Evolutionary conservation across 92 coral and sea anemone species (phyloP), one percentile per base, ranked within the genome.

Genomic region (Parazoanthus darwini): DNA sequence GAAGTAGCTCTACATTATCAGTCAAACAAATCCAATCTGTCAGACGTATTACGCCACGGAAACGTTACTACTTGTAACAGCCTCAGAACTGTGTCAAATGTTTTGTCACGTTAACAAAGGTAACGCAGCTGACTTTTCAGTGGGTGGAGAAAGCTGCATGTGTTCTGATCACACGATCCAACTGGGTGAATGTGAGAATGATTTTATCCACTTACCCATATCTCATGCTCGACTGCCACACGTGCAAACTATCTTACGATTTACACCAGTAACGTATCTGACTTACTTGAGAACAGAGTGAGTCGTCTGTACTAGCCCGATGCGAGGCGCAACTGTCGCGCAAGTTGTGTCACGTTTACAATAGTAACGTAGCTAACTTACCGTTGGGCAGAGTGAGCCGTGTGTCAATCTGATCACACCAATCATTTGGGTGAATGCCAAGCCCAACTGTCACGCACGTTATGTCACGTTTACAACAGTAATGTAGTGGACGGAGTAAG

Each of bases 321-420:
- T 51, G 58, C 8, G 10, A 51, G 13, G 66, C 39, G 43, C 36
- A 73, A 33, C 33, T 48, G 65, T 54, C 68, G 25, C 44, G 39
- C 67, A 51, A 54, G 48, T n/a, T 58, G 2, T 35, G 70, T 51
- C 68, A 79, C 83, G 23, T 18, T 7, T 58, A 36, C 25, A n/a
- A 67, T 5, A 42, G 35, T 65, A 82, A 23, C 75, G 39, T 36
- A 48, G 25, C 16, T 35, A 7, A 44, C 89, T 75, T 70, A 94
- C 98, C 93, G 46, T 90, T 94, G 33, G 98, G 95, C 23, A 95
- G 95, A 82, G 94, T 91, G 4, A 63, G 96, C 77, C 91, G 89
- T 77, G 92, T 89, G 26, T 94, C 96, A 22, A 90, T 84, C 3
- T 91, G 83, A 20, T 83, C 85, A 59, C 96, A 94, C 93, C 96